Conservation (phyloP, 2,797 vertebrate genomes). For the Cheirogaleus major region DNA sequence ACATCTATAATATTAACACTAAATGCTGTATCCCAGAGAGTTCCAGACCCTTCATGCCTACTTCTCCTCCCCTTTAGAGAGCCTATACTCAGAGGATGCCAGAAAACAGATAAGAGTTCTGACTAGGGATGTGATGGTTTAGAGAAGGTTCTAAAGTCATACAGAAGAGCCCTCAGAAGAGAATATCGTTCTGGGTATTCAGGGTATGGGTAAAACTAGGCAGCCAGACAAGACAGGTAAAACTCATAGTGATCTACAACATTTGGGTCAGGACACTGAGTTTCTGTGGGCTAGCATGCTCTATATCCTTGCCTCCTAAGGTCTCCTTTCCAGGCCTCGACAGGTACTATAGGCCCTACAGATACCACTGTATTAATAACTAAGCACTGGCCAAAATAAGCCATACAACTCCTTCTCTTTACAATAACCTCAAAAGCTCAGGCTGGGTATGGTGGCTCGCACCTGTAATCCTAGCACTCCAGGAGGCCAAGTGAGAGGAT, state of each 20-base stretch:
- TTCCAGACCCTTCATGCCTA: background rate
- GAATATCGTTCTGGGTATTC: background rate
- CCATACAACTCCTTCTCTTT: background rate
- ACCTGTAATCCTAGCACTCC: too few species aligned
- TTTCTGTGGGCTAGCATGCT: background rate
- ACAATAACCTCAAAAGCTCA: background rate
- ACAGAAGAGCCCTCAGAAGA: background rate
- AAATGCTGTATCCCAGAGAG: background rate
- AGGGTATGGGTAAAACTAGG: background rate
- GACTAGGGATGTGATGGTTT: background rate
- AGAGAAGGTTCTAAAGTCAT: constrained; percentile 3
- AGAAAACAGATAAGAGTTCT: background rate
- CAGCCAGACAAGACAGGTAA: background rate
- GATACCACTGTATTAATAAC: background rate
- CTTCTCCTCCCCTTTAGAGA: background rate
- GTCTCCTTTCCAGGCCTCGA: background rate
- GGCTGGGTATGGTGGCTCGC: too few species aligned
- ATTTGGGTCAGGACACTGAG: background rate
- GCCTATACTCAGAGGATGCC: background rate
- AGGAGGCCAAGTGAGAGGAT: too few species aligned
- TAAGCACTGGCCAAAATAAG: background rate
- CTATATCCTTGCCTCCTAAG: background rate
- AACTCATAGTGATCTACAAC: background rate
- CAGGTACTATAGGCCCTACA: background rate
- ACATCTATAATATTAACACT: background rate